Base-by-base conservation (phyloP, 1,140 invertebrate species). In the Sarcophaga peregrina region DNA sequence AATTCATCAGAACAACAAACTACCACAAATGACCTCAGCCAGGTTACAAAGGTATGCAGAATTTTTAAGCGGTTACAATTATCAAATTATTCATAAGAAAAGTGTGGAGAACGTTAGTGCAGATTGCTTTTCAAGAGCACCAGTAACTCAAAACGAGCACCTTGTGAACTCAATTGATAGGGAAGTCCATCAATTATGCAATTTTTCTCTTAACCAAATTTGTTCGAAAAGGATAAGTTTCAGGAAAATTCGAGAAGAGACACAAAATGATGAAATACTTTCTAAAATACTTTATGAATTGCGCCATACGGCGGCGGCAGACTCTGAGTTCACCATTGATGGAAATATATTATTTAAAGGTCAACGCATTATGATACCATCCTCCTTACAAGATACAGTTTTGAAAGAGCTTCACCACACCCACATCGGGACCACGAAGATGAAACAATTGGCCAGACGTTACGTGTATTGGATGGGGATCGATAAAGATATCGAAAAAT, bases 11-110 rank as follows among this genome's bases (percentile, higher is more conserved):
- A 62, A 15, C 58, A 62, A 62, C 7, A 81, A 81, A 45, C 15
- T 81, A 3, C 50, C 78, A 58, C 47, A 50, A 17, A 81, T 81
- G 17, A 82, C 80, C 45, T 82, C 81, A 75, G 58, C 68, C 4
- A 4, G 83, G 54, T 11, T 85, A 20, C 81, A 82, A 17, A 20
- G 45, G 1, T 85, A 81, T 75, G 81, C 83, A 1, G 48, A 46
- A 48, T 78, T 50, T 15, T 15, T 50, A 9, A 50, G 17, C 17
- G 75, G 75, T 17, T 78, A 50, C 3, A 74, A 74, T 74, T 74
- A 74, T 9, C 3, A 74, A 45, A 46, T 74, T 9, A 46, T 74
- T 9, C 20, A 46, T 74, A 74, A 74, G 9, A 74, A 46, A 8
- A 74, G 72, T 74, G 9, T 4, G 15, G 72, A 78, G 5, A 74